Percentiles rank a stretch among this genome's conserved stretches.
These are phyloP conservation scores for Zenarchopterus dispar DNA, from an alignment of 2,797 vertebrate genomes.

Conservation along the genomic window DNA sequence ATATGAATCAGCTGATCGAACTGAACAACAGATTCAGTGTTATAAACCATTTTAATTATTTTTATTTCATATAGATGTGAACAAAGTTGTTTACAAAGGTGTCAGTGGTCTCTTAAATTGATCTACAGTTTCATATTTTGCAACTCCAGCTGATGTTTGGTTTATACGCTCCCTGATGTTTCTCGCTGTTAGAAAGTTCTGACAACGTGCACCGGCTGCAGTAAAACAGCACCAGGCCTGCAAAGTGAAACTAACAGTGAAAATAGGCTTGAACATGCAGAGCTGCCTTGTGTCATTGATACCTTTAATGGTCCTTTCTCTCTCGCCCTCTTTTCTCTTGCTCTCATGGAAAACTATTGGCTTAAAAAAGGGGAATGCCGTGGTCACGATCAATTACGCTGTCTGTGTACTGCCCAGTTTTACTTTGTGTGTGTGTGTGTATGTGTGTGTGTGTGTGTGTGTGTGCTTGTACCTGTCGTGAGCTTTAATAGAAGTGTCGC, in stretches of 20 bases:
- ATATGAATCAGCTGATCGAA: background rate
- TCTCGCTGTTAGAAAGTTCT: background rate
- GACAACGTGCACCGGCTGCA: background rate
- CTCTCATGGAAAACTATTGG: constrained; percentile 39
- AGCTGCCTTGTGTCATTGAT: constrained; percentile 34
- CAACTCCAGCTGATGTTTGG: constrained; percentile 13
- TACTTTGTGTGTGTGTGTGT: constrained; percentile 14
- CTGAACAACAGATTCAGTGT: background rate
- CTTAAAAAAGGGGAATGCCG: constrained; percentile 25
- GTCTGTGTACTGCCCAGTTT: constrained; percentile 41
- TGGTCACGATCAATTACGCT: constrained; percentile 60
- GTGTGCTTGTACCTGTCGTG: constrained; percentile 14
- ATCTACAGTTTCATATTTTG: constrained; percentile 12
- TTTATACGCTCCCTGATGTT: constrained; percentile 15
- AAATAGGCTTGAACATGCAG: constrained; percentile 10
- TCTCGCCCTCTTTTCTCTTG: constrained; percentile 2
- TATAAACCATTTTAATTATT: background rate
- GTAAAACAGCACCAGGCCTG: background rate
- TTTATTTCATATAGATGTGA: background rate
- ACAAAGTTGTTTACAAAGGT: constrained; percentile 7
- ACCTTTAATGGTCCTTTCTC: constrained; percentile 19
- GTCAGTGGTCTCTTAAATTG: constrained; percentile 13
- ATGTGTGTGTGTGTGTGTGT: background rate
- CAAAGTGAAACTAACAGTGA: background rate
- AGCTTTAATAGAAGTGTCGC: constrained; percentile 6